Evolutionary conservation across 37 sponge, comb jelly and placozoan genomes (phyloP), one percentile per base, ranked within the genome.

Genomic region (Eunapius fragilis): DNA sequence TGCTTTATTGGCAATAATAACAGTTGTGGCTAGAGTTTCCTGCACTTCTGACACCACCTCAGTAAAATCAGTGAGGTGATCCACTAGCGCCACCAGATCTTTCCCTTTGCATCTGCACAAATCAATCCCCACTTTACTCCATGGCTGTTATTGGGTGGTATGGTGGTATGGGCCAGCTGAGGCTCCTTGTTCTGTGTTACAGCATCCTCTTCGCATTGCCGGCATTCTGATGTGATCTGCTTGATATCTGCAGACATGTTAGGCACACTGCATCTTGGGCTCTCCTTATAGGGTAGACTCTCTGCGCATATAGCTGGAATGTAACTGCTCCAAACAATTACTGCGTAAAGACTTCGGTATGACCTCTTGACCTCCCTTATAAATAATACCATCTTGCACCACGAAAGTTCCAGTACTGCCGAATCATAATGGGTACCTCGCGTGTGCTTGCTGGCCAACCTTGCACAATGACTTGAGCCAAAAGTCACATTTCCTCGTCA

Each of bases 61-160:
- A 28, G 35, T n/a, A 24, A 74, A 80, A 32, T 77, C 36, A 19
- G 80, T 67, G n/a, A 80, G 72, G 72, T 79, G 72, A 34, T 86
- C 87, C 27, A 86, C 87, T 12, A 79, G 28, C 30, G 76, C 37
- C 71, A 76, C 19, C 78, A 70, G 80, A 14, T 80, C 70, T 34
- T 80, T 71, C 48, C 75, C 72, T 31, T 80, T 50, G n/a, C 38
- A 33, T 30, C 45, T 71, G n/a, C 72, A 80, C 24, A 80, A 37
- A 67, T 87, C 87, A 28, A 47, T 37, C 26, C 77, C 79, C 24
- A 78, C 79, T 27, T 33, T 27, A 25, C 78, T 58, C 86, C 86
- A 86, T 14, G 86, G 86, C 36, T 79, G 27, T 11, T 77, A 19
- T n/a, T 79, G 86, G 37, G 70, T 30, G 19, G 41, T 9, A 6